A percentile compares a stretch with the other conserved stretches of the same genome.
Evolutionary conservation across 2,888 invertebrate species (phyloP).

Genomic region (Penaeus monodon): DNA sequence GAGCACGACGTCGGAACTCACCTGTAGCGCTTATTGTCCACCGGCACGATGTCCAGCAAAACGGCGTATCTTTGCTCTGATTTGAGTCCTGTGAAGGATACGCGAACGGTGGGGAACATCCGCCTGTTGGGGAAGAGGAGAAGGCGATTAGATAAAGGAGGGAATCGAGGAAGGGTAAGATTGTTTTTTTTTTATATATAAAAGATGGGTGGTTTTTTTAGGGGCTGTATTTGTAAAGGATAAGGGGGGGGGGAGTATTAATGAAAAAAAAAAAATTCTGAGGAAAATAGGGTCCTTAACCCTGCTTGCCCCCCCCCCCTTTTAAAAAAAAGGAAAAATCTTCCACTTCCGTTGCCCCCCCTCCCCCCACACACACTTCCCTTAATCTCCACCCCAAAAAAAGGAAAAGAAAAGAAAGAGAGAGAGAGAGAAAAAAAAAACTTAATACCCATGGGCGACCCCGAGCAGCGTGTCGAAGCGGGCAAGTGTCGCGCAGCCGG

Average conservation of each 20-base stretch:
- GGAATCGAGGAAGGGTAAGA: too few species aligned
- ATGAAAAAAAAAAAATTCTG: too few species aligned
- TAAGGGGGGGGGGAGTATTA: too few species aligned
- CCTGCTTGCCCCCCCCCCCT: too few species aligned
- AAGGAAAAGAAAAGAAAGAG: neutral
- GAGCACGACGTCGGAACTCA: constrained; percentile 81
- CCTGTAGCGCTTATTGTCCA: constrained; percentile 69
- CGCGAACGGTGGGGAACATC: constrained; percentile 85
- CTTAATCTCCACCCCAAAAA: neutral
- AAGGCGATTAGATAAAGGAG: too few species aligned
- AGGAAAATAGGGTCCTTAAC: too few species aligned
- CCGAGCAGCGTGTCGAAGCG: neutral
- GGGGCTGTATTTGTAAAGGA: too few species aligned
- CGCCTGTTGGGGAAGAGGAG: constrained; percentile 74
- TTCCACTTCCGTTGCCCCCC: neutral
- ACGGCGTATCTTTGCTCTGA: constrained; percentile 80
- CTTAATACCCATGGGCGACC: too few species aligned
- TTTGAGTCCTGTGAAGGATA: constrained; percentile 80
- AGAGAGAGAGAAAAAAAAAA: too few species aligned
- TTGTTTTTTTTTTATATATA: too few species aligned
- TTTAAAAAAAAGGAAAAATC: too few species aligned
- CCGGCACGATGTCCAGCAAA: constrained; percentile 83
- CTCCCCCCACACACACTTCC: constrained; percentile 17
- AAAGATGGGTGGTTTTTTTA: too few species aligned
- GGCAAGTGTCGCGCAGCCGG: neutral